phyloP scores from a whole-genome alignment of 2,888 invertebrate genomes.

The Drosophila fungiperda region DNA sequence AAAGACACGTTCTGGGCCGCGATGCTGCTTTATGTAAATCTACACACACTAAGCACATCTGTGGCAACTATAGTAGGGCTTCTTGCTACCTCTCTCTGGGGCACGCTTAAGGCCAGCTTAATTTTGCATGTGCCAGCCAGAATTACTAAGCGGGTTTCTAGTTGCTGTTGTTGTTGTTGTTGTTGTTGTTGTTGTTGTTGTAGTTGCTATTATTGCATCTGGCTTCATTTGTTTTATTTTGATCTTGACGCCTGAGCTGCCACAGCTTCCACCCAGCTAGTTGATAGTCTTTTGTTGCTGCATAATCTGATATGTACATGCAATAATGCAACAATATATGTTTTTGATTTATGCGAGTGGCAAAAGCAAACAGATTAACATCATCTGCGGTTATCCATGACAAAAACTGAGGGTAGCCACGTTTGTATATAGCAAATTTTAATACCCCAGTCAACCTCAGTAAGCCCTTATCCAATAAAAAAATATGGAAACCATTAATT shows the following conservation, averaged over 20 bases:
- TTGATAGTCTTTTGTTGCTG: conserved; percentile 31
- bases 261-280: conserved; percentile 10
- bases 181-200: conserved; percentile 12
- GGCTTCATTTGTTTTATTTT: conserved; percentile 32
- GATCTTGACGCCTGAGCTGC: conserved; percentile 27
- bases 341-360: conserved; percentile 45
- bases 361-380: conserved; percentile 44
- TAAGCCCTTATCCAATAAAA: not conserved
- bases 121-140: conserved; percentile 68
- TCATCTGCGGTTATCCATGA: conserved; percentile 11
- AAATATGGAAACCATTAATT: not conserved
- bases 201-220: conserved; percentile 6
- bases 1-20: conserved; percentile 53
- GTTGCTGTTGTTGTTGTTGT: conserved; percentile 22
- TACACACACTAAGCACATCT: conserved; percentile 45
- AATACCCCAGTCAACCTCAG: too few relatives aligned
- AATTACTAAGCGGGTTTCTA: conserved; percentile 49
- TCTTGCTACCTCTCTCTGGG: conserved; percentile 41
- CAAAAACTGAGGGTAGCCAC: not conserved
- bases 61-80: conserved; percentile 28
- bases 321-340: too few relatives aligned
- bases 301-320: conserved; percentile 11
- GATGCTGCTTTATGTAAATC: conserved; percentile 58
- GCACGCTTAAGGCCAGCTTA: conserved; percentile 66
- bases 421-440: not conserved